Evolutionary conservation across 2,888 invertebrate species (phyloP), one percentile per base, ranked within the genome.

Genomic region (Eledona agricola): DNA sequence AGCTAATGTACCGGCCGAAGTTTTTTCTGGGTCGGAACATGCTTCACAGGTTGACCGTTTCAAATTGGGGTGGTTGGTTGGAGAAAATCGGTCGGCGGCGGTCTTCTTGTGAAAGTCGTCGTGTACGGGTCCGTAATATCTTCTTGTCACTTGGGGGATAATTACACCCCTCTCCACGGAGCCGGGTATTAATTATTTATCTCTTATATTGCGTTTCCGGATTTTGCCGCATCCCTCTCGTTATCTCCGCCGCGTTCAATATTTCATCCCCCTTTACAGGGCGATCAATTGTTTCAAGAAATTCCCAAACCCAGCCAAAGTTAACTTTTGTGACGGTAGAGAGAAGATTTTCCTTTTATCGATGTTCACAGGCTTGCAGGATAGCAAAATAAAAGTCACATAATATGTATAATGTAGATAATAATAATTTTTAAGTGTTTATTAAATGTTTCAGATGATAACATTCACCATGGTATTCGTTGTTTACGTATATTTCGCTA

Each of bases 171-270:
- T n/a, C n/a, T n/a, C n/a, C 20, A 19, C 29, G 12, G 29, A 23
- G 28, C 12, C 64, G 55, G 62, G 65, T 67, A 69, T 70, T 70
- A 68, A 70, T 70, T 70, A 69, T 69, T 70, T 69, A 70, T 66
- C 65, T 60, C n/a, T 62, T 65, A 63, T 63, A 61, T 62, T 63
- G 58, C 60, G 59, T 63, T 64, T 59, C 60, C 59, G 60, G 59
- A 59, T 56, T 58, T 65, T 63, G 60, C 59, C 63, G 58, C 58
- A 63, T 42, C 54, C 45, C 52, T 46, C 52, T 38, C 7, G 16
- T 28, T 46, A 22, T 16, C 43, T 35, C 42, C 53, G 37, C 22
- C 29, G 23, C 16, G 11, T 25, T 49, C 17, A 40, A 49, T 49
- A 46, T 34, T 46, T 46, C 32, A 43, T 32, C 43, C 22, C 22